Conservation (phyloP, 2,888 invertebrate species). For the Heliconius cydno region DNA sequence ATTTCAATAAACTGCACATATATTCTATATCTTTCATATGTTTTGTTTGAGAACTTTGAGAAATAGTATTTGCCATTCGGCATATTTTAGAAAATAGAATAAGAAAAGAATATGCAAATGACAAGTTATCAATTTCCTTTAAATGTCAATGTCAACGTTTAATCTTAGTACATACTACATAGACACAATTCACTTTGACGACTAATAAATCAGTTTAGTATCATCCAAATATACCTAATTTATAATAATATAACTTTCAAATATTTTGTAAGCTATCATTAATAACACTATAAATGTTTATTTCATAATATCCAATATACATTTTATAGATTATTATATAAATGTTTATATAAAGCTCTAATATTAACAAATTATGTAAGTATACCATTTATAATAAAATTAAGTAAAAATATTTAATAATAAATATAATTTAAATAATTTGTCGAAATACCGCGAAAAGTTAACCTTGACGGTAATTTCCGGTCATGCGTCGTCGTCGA, state of each 20-base stretch:
- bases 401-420: neutral
- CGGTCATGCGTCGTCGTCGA: constrained; percentile 80
- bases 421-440: neutral
- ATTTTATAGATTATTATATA: neutral
- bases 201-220: neutral
- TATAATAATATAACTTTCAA: neutral
- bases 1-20: neutral
- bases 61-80: neutral
- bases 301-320: neutral
- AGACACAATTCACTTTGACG: neutral
- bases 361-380: neutral
- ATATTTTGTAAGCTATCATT: neutral
- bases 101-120: too few species aligned
- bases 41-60: neutral
- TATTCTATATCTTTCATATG: neutral
- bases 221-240: neutral
- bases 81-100: neutral
- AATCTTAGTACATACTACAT: neutral
- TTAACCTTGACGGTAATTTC: constrained; percentile 65
- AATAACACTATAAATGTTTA: too few species aligned
- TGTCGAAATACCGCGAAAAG: constrained; percentile 38
- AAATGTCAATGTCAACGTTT: neutral
- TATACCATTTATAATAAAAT: neutral
- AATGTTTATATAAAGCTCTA: neutral
- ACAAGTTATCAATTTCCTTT: neutral